Evolutionary conservation across 2,797 vertebrate species (phyloP).

Genomic region (Sarcoramphus papa): DNA sequence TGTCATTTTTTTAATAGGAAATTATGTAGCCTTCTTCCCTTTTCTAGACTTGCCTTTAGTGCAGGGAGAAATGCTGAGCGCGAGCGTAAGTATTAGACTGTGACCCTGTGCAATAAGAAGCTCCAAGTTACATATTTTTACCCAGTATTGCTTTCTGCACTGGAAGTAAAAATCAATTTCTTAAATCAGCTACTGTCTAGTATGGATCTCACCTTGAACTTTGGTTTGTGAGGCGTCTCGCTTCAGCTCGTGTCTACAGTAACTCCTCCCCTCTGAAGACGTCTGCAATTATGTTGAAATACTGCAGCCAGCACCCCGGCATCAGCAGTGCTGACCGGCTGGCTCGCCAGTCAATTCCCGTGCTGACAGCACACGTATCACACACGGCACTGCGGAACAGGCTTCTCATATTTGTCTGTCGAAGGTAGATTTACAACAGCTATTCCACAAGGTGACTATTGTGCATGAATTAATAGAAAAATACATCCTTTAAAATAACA

Average conservation of each 20-base stretch:
- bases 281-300: neutral
- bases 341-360: neutral
- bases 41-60: neutral
- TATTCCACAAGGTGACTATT: neutral
- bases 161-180: neutral
- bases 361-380: neutral
- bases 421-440: fast-evolving
- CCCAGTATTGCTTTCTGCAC: neutral
- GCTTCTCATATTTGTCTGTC: neutral
- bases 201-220: slow-evolving; percentile 52
- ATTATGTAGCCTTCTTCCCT: neutral
- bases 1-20: neutral
- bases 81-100: neutral
- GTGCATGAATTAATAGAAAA: neutral
- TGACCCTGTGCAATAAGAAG: neutral
- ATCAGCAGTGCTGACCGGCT: neutral
- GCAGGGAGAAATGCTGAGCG: neutral
- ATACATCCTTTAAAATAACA: neutral
- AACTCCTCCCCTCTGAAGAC: neutral
- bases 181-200: neutral
- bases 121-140: neutral
- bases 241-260: neutral
- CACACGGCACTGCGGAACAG: neutral
- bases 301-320: neutral
- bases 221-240: neutral